Evolutionary conservation across 2,888 invertebrate species (phyloP).

Genomic region (Volucella zonaria): DNA sequence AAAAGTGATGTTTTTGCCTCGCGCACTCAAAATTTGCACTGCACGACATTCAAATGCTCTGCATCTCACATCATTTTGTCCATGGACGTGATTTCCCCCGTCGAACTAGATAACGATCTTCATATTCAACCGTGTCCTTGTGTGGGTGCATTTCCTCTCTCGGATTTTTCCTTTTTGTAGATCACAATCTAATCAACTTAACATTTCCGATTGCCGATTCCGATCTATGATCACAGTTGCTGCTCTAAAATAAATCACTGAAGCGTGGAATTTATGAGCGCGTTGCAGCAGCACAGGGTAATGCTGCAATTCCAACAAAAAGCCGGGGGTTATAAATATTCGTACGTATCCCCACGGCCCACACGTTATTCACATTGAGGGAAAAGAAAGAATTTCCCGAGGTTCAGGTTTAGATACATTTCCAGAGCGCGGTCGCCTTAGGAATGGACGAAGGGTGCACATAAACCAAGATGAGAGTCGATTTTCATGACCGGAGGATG

Average conservation of each 20-base stretch:
- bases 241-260: conserved; percentile 74
- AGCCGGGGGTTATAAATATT: conserved; percentile 39
- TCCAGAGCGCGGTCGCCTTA: conserved; percentile 15
- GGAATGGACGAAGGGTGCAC: conserved; percentile 42
- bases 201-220: conserved; percentile 70
- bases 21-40: conserved; percentile 47
- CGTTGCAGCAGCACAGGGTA: background rate
- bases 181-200: conserved; percentile 73
- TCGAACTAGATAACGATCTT: conserved; percentile 41
- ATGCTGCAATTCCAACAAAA: background rate
- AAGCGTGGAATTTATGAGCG: conserved; percentile 66
- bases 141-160: conserved; percentile 42
- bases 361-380: conserved; percentile 21
- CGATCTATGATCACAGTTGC: conserved; percentile 53
- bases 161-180: conserved; percentile 15
- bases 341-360: conserved; percentile 37
- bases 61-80: conserved; percentile 19
- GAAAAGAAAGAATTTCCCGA: conserved; percentile 52
- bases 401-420: conserved; percentile 21
- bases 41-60: conserved; percentile 63
- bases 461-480: conserved; percentile 26
- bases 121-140: conserved; percentile 29
- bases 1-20: conserved; percentile 32
- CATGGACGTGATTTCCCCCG: conserved; percentile 48
- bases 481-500: conserved; percentile 68